A percentile compares a stretch with the other conserved stretches of the same genome.
These are phyloP conservation scores for Chaetodon auriga DNA, from an alignment of 2,113 vertebrate genomes.

Conservation along the genomic window DNA sequence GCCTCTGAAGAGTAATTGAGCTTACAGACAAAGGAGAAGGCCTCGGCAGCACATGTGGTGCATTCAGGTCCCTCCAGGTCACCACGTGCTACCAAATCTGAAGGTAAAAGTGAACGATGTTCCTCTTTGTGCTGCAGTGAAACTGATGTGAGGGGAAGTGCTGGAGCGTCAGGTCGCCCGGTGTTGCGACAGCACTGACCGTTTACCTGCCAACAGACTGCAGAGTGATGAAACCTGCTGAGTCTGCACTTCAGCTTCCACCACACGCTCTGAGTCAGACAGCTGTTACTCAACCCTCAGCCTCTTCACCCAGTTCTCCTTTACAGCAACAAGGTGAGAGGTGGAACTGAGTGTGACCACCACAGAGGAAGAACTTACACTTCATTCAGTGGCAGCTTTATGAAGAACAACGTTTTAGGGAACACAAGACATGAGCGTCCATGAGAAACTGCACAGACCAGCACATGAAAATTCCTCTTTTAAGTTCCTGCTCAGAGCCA, in stretches of 20 bases:
- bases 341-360: not conserved
- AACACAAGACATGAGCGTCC: no score
- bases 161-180: slow-evolving; percentile 13
- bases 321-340: slow-evolving; percentile 47
- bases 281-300: slow-evolving; percentile 16
- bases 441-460: no score
- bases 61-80: not conserved
- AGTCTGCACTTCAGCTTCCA: slow-evolving; percentile 5
- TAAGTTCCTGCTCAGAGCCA: no score
- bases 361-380: no score
- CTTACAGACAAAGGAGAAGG: no score
- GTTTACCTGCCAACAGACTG: slow-evolving; percentile 42
- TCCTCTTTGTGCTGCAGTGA: slow-evolving; percentile 28
- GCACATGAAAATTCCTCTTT: no score
- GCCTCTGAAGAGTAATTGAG: no score
- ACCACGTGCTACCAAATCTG: not conserved
- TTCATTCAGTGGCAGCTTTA: no score
- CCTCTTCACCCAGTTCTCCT: slow-evolving; percentile 24
- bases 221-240: slow-evolving; percentile 39
- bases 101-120: slow-evolving; percentile 5
- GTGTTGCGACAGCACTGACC: slow-evolving; percentile 21
- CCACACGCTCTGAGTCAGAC: slow-evolving; percentile 37
- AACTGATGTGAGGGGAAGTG: slow-evolving; percentile 18
- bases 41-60: not conserved
- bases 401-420: no score